Conservation (phyloP, 2,888 invertebrate species). For the Dorcus parallelipipedus region DNA sequence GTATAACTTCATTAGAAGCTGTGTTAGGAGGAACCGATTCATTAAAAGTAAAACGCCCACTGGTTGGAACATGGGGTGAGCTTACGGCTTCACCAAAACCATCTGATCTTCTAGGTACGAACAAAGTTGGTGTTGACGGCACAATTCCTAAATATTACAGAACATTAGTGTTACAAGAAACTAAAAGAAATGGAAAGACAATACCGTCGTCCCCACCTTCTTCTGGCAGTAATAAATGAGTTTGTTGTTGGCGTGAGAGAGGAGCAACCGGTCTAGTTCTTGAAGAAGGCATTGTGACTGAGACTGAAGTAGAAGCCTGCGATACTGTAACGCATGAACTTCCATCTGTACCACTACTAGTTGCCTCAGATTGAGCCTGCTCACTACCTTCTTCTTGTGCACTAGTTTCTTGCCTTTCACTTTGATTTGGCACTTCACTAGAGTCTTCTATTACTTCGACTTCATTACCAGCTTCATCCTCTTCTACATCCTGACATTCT, state of each 20-base stretch:
- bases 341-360: conserved; percentile 72
- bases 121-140: conserved; percentile 85
- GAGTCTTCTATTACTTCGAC: conserved; percentile 62
- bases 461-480: conserved; percentile 51
- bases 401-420: conserved; percentile 35
- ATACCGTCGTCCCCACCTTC: conserved; percentile 64
- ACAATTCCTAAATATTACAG: conserved; percentile 60
- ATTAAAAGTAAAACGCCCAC: conserved; percentile 63
- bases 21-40: conserved; percentile 49
- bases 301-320: conserved; percentile 41
- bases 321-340: conserved; percentile 37
- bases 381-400: conserved; percentile 46
- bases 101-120: conserved; percentile 76
- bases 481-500: conserved; percentile 53
- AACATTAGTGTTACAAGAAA: not conserved
- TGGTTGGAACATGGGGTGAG: conserved; percentile 73
- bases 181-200: conserved; percentile 2
- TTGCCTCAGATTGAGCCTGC: conserved; percentile 60
- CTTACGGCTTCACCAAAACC: conserved; percentile 91
- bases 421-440: conserved; percentile 63
- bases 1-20: conserved; percentile 39
- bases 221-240: conserved; percentile 54
- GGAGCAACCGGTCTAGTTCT: conserved; percentile 53
- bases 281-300: conserved; percentile 51
- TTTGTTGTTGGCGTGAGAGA: conserved; percentile 52